phyloP scores from a whole-genome alignment of 2,888 invertebrate genomes.

The Tromatobia lineatoria region DNA sequence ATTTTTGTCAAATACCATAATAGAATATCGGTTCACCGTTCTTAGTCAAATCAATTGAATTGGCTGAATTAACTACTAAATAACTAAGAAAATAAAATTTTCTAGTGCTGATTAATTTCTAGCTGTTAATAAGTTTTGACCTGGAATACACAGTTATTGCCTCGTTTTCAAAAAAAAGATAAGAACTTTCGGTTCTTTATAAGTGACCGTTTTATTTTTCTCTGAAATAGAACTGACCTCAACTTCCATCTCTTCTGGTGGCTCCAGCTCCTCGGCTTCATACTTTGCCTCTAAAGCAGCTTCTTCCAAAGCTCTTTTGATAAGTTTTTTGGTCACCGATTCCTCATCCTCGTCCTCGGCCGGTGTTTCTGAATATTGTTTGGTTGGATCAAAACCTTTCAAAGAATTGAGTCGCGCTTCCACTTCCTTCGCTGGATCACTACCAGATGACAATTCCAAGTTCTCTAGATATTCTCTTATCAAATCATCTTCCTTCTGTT shows the following conservation, averaged over 20 bases:
- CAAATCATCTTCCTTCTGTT: conserved; percentile 91
- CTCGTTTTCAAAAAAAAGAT: no score
- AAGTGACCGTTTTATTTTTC: not conserved
- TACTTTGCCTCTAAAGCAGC: conserved; percentile 86
- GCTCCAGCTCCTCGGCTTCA: conserved; percentile 75
- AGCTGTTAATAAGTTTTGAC: no score
- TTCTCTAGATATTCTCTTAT: conserved; percentile 86
- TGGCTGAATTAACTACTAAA: not conserved
- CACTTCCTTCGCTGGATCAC: conserved; percentile 81
- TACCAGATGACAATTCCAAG: conserved; percentile 85
- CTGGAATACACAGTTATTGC: no score
- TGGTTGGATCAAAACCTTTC: conserved; percentile 84
- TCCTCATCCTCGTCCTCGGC: conserved; percentile 79
- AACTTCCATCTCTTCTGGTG: conserved; percentile 76
- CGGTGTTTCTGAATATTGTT: conserved; percentile 54
- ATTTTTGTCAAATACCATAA: no score
- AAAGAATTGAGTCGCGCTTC: conserved; percentile 86
- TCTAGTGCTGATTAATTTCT: not conserved
- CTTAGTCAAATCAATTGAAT: no score
- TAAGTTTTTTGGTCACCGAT: conserved; percentile 81
- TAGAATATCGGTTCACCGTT: no score
- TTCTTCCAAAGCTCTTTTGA: conserved; percentile 85
- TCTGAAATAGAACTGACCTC: conserved; percentile 70
- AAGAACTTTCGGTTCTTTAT: not conserved
- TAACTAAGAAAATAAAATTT: not conserved